Percentiles rank a stretch among this genome's conserved stretches.
Conservation (phyloP, 2,113 vertebrate species). For the Cinclus cinclus region DNA sequence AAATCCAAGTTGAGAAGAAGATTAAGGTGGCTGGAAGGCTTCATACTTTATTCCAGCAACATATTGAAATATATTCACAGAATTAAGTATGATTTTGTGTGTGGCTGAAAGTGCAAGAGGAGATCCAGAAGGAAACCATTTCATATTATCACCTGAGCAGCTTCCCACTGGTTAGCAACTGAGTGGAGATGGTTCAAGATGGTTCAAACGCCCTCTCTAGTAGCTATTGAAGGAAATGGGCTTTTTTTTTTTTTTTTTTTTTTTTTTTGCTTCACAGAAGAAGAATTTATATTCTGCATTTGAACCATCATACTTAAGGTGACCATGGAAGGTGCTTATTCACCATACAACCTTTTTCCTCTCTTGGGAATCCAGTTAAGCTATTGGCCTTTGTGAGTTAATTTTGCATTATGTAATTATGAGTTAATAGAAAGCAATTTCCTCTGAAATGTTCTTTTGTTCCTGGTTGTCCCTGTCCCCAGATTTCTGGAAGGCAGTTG, state of each 20-base stretch:
- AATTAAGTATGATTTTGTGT: not conserved
- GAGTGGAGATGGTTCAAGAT: not conserved
- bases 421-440: slow-evolving; percentile 59
- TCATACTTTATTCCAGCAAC: not conserved
- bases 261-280: not conserved
- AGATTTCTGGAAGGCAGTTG: not conserved
- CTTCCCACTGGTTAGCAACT: not conserved
- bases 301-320: not conserved
- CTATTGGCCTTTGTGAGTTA: slow-evolving; percentile 30
- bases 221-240: not conserved
- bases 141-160: not conserved
- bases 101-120: not conserved
- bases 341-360: not conserved
- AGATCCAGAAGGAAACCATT: not conserved
- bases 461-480: slow-evolving; percentile 5
- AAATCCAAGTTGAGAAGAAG: not conserved
- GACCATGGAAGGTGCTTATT: not conserved
- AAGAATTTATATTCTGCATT: not conserved
- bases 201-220: not conserved
- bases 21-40: not conserved
- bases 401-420: slow-evolving; percentile 48
- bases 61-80: not conserved
- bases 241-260: not conserved
- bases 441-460: slow-evolving; percentile 26
- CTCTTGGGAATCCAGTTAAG: slow-evolving; percentile 15